Conservation (phyloP, 2,888 invertebrate species). For the Microplitis manilae region DNA sequence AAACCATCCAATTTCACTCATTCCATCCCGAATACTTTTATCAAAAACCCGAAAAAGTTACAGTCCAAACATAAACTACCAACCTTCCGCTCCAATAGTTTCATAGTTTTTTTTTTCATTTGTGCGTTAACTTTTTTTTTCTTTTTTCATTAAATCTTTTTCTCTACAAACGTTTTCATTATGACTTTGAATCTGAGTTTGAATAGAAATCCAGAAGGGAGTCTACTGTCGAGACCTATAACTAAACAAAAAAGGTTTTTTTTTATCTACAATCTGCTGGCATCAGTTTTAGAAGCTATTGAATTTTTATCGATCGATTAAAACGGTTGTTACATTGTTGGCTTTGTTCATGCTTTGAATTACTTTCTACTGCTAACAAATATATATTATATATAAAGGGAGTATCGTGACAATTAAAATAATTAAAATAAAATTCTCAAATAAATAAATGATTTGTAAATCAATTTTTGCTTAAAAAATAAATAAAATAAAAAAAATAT, state of each 20-base stretch:
- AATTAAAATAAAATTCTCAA: no score
- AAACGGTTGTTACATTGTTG: conserved; percentile 4
- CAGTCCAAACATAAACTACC: conserved; percentile 5
- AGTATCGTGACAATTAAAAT: no score
- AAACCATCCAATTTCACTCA: no score
- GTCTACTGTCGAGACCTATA: conserved; percentile 1
- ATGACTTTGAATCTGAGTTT: conserved; percentile 4
- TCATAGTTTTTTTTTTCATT: not conserved
- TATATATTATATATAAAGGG: no score
- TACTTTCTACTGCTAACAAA: no score
- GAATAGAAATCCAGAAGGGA: conserved; percentile 5
- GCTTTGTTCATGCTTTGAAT: not conserved
- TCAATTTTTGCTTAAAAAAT: no score
- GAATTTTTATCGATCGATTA: conserved; percentile 2
- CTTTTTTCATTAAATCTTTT: no score
- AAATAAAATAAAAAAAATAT: no score
- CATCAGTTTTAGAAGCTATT: conserved; percentile 2
- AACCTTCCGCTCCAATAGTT: conserved; percentile 8
- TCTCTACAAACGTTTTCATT: conserved; percentile 19
- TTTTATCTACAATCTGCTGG: not conserved
- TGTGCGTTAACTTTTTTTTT: no score
- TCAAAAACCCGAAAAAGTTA: not conserved
- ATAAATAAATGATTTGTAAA: no score
- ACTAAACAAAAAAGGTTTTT: not conserved
- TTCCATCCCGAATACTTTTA: not conserved